phyloP scores from a whole-genome alignment of 2,888 invertebrate species.

The Heliconius hortense region DNA sequence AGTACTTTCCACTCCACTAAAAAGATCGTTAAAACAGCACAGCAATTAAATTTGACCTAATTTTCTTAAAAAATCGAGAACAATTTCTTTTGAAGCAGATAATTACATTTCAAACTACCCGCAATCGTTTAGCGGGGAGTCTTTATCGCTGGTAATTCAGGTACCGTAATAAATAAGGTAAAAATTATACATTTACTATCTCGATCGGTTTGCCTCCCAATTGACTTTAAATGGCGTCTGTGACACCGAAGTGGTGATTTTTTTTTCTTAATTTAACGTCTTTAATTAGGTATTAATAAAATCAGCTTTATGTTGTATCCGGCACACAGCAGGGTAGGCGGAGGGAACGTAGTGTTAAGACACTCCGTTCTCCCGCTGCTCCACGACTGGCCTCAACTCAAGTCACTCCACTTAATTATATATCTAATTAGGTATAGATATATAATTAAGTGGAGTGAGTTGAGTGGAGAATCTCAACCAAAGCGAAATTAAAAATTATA shows the following conservation, averaged over 20 bases:
- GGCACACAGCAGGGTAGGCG: too few relatives aligned
- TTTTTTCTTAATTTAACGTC: not conserved
- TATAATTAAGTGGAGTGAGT: too few relatives aligned
- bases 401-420: too few relatives aligned
- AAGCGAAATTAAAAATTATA: too few relatives aligned
- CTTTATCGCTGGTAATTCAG: slow-evolving; percentile 38
- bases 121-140: slow-evolving; percentile 34
- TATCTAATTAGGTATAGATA: not conserved
- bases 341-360: too few relatives aligned
- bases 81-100: slow-evolving; percentile 22
- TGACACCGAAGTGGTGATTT: slow-evolving; percentile 35
- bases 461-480: too few relatives aligned
- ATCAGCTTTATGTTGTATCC: too few relatives aligned
- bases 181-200: slow-evolving; percentile 44
- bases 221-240: slow-evolving; percentile 33
- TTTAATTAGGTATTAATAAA: not conserved
- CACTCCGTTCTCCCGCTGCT: too few relatives aligned
- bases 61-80: slow-evolving; percentile 20
- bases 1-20: slow-evolving; percentile 21
- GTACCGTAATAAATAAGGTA: slow-evolving; percentile 42
- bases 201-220: slow-evolving; percentile 41
- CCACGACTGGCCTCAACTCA: too few relatives aligned
- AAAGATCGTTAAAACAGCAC: slow-evolving; percentile 17
- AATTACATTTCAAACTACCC: slow-evolving; percentile 33
- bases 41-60: slow-evolving; percentile 23